Conservation (phyloP, 2,113 vertebrate species). For the Pica pica region DNA sequence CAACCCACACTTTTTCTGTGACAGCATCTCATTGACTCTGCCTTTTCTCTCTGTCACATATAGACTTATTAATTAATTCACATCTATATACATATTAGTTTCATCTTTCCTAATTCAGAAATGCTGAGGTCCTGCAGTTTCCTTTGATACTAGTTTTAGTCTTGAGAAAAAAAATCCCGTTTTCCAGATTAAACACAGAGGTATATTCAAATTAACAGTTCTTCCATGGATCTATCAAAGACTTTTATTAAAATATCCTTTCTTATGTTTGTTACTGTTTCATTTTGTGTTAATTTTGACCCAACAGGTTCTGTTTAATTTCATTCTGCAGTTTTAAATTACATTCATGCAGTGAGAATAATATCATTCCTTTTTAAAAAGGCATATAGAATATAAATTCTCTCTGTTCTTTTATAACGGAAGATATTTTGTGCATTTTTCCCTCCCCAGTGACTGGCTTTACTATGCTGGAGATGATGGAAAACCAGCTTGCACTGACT, state of each 20-base stretch:
- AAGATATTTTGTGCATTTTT: neutral
- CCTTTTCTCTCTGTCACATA: neutral
- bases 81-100: neutral
- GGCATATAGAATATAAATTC: neutral
- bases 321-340: neutral
- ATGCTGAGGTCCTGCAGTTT: neutral
- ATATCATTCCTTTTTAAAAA: neutral
- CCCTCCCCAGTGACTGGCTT: accelerated
- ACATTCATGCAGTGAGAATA: neutral
- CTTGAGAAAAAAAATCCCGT: neutral
- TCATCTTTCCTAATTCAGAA: neutral
- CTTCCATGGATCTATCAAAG: neutral
- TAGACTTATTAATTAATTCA: neutral
- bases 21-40: neutral
- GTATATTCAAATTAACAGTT: neutral
- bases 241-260: neutral
- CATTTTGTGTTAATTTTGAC: neutral
- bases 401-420: neutral
- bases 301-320: neutral
- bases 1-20: neutral
- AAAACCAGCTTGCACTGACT: neutral
- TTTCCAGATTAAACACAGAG: neutral
- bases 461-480: neutral
- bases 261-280: neutral
- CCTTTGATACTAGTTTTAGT: neutral